Percentiles rank a stretch among this genome's conserved stretches.
These are phyloP conservation scores for Athene noctua DNA, from an alignment of 2,113 vertebrate species.

Conservation along the genomic window DNA sequence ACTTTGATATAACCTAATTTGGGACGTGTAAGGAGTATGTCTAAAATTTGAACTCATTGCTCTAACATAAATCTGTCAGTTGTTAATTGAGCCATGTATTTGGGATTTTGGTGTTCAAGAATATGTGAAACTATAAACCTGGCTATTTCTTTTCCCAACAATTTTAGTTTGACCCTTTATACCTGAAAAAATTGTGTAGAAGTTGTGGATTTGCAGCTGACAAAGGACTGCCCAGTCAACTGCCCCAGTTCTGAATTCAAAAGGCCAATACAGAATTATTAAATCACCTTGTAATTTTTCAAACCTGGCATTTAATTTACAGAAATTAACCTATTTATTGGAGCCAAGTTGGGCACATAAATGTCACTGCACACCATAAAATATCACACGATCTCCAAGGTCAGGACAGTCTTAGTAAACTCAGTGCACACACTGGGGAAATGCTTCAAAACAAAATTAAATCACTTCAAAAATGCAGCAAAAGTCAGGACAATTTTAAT, in stretches of 20 bases:
- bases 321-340: constrained; percentile 60
- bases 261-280: neutral
- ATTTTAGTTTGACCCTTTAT: neutral
- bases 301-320: constrained; percentile 67
- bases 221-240: neutral
- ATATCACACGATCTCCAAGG: constrained; percentile 47
- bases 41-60: neutral
- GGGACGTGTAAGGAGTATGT: neutral
- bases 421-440: neutral
- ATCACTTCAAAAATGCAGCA: neutral
- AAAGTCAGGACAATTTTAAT: neutral
- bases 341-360: constrained; percentile 47
- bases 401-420: neutral
- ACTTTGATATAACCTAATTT: neutral
- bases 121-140: neutral
- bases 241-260: neutral
- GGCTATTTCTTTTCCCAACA: neutral
- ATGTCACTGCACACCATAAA: constrained; percentile 62
- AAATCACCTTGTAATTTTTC: constrained; percentile 14
- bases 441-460: neutral
- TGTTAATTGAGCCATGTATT: neutral
- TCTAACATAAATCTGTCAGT: neutral
- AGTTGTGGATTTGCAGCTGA: neutral
- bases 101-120: neutral
- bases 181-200: neutral